Base-by-base conservation (phyloP, 2,888 invertebrate genomes). In the Megaustenia siamemsis region DNA sequence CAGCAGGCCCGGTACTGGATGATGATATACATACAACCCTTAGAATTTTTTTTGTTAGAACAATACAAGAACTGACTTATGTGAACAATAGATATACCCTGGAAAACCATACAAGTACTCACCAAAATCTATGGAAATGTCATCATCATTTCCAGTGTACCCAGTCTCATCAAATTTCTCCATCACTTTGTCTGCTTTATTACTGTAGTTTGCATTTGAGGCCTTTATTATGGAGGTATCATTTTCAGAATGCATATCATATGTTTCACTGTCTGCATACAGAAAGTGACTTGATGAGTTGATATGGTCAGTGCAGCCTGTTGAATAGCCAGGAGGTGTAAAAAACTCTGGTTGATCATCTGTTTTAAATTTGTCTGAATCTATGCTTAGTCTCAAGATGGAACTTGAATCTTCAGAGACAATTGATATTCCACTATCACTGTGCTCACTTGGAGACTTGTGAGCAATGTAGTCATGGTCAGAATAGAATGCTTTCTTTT, bases 351-450 rank as follows among this genome's bases (percentile, higher is more conserved):
- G 12, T 18, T 80, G 82, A 32, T 86, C 85, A 28, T 87, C 87
- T 43, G 82, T 83, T 40, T 80, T 60, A 43, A 83, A 78, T 32
- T 80, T 68, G n/a, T 81, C 87, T 49, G 80, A 80, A 40, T 66
- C 71, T 78, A 53, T 43, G n/a, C 38, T 82, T 12, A 77, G 77
- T 38, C 56, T 40, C 43, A 56, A 76, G 40, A 68, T 4, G n/a
- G 78, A 76, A 8, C 90, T 89, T 18, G 90, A 91, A 43, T 88
- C 89, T 24, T 84, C 88, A n/a, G 90, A 91, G 76, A 90, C 89
- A 82, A 90, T 53, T 0, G 92, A 92, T 40, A 92, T 89, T 12
- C 92, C 92, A 84, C 92, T 92, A 87, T 92, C 92, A 85, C 92
- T 92, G 86, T 89, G 88, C 4, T 89, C 83, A 56, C 87, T 85